Evolutionary conservation across 2,888 invertebrate species (phyloP).

Genomic region (Lumbricus terrestris): DNA sequence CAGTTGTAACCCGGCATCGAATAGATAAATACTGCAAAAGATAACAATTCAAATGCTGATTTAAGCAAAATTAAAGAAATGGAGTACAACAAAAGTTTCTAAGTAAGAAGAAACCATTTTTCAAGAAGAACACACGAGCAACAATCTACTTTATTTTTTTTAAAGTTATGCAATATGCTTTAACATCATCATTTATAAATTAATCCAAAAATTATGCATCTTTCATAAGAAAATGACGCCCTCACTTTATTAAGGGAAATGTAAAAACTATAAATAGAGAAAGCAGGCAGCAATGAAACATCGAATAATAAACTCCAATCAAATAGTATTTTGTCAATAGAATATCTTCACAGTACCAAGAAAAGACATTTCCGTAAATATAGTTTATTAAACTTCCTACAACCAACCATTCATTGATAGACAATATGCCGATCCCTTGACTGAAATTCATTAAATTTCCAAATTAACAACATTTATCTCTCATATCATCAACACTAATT

Average conservation of each 20-base stretch:
- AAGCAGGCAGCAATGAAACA: not conserved
- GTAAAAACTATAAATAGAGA: not conserved
- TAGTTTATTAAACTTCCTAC: not conserved
- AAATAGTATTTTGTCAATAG: not conserved
- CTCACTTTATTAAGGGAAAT: not conserved
- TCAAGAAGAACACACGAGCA: too few relatives aligned
- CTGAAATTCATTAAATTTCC: not conserved
- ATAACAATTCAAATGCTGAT: not conserved
- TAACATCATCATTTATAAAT: not conserved
- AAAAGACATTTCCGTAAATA: not conserved
- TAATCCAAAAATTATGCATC: not conserved
- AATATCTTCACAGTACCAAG: not conserved
- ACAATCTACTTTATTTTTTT: not conserved
- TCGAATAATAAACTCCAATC: too few relatives aligned
- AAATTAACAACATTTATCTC: not conserved
- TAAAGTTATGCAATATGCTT: not conserved
- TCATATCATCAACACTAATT: not conserved
- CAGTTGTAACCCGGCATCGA: conserved; percentile 96
- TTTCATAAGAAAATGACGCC: not conserved
- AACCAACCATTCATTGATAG: too few relatives aligned
- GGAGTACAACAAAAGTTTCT: not conserved
- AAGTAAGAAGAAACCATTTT: not conserved
- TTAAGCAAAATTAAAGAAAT: not conserved
- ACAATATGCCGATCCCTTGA: not conserved
- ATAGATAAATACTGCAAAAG: conserved; percentile 85